Evolutionary conservation across 2,888 invertebrate species (phyloP), one percentile per base, ranked within the genome.

Genomic region (Synanthedon andrenaeformis): DNA sequence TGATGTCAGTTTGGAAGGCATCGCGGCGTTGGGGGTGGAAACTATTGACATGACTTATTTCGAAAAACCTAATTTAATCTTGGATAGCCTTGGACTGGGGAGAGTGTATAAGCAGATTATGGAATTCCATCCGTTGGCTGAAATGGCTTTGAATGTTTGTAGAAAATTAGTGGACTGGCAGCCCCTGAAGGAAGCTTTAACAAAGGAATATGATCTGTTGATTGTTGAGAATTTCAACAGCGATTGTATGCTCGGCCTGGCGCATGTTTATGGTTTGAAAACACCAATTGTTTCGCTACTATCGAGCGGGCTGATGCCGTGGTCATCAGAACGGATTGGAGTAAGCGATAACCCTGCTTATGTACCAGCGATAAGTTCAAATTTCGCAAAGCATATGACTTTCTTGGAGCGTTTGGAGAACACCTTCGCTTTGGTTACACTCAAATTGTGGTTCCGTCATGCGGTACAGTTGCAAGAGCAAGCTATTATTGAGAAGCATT

Each of bases 231-330:
- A 89, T 58, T 92, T 92, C 59, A 90, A 89, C 59, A 89, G 90
- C 41, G 91, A 92, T 61, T 92, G 92, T 56, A 89, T 91, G 72
- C 69, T 92, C 51, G 91, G 90, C 0, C 72, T 92, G 53, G 84
- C 88, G 0, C 84, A 91, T 67, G 66, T 89, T 28, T 81, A 91
- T 59, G 76, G 74, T 1, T 60, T 78, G 55, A 79, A 87, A 53
- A 86, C 89, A 5, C 92, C 92, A 0, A 76, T 89, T 2, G 75
- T 92, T 8, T 89, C 86, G 0, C 59, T 90, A 35, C 83, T 89
- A 52, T 90, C 90, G 5, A 89, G 90, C 52, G 74, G 82, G 0
- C 62, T 90, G 51, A 87, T 92, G 84, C 91, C 91, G 0, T 91
- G 90, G 90, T 68, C 81, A 1, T 66, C 77, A 11, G 71, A 72